Base-by-base conservation (phyloP, 2,888 invertebrate species). In the Drosophila affinis region DNA sequence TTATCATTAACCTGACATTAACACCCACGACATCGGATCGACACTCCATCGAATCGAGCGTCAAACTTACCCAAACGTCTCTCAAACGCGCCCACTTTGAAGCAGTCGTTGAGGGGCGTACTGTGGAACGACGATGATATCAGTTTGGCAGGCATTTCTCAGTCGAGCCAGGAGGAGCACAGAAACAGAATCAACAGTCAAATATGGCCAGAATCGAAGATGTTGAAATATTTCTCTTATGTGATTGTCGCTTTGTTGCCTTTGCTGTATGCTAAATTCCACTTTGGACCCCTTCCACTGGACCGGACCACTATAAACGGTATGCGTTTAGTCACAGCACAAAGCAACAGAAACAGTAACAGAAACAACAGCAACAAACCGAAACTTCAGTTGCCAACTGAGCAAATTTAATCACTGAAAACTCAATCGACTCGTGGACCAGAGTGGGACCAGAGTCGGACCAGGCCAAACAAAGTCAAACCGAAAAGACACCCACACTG, bases 51-150 rank as follows among this genome's bases (percentile, higher is more conserved):
- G 14, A 64, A 51, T 49, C 52, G 46, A 21, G 34, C 12, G 29
- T n/a, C 44, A 61, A 73, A 93, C 93, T 93, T 93, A 93, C 93
- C 93, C 76, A 93, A 91, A 87, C 93, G 93, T 83, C 92, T 90
- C 88, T 93, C 93, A 92, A 93, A 93, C 89, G 92, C 93, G 75
- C 90, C 91, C 81, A 91, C 92, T 88, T 91, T 90, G 73, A 92
- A 91, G 67, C 83, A 90, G 62, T 91, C 91, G 65, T 87, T 91
- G 55, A 89, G 85, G 69, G 87, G 84, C 70, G 87, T 75, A 69
- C 91, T 90, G 75, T 89, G 83, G 77, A 91, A 89, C 79, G 91
- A 91, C 77, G 91, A 91, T 82, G 91, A 90, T 80, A 91, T 83
- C 75, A 91, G 89, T 88, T 90, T 90, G 65, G 91, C 83, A 81